Base-by-base conservation (phyloP, 1,140 invertebrate species). In the Hycleus phaleratus region DNA sequence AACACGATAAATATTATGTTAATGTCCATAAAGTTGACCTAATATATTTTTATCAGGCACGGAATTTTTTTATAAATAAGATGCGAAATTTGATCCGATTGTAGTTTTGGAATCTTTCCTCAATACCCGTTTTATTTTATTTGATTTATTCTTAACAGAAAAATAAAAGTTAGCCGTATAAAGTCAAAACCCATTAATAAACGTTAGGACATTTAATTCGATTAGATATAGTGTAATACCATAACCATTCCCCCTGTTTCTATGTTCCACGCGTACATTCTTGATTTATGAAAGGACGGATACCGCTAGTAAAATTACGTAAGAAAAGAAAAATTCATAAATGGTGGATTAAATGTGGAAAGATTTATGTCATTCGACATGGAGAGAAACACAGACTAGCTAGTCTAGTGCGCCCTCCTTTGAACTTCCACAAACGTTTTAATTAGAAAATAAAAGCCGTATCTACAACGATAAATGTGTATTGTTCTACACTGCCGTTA, bases 1-100 rank as follows among this genome's bases (percentile, higher is more conserved):
- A 53, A 53, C 51, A 53, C 51, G 51, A 45, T 45, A 53, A 53
- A 53, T 53, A 53, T 32, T 45, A 32, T 53, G 51, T 53, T 53
- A 53, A 53, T 53, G 51, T 24, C n/a, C 42, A 12, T 53, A 32
- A 4, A 32, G 32, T 32, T 32, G 51, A 43, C 44, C 38, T 45
- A 45, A 53, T 53, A 46, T 45, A 45, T 53, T 45, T 53, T 45
- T 53, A 12, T 43, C 42, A 46, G 25, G 38, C 51, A 53, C 51
- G 51, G 38, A 45, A 53, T 42, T 5, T 32, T 32, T 4, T 32
- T 32, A 32, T 32, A 32, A 32, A 32, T 7, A 32, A 32, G 4
- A 32, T 2, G 4, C 7, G 7, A 7, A 32, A 32, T 18, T 18
- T 32, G 1, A 32, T 32, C 32, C 7, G 32, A 18, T 18, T 18